Conservation (phyloP, 53 echinoderm and acorn worm genomes). For the Zoroaster sp. region DNA sequence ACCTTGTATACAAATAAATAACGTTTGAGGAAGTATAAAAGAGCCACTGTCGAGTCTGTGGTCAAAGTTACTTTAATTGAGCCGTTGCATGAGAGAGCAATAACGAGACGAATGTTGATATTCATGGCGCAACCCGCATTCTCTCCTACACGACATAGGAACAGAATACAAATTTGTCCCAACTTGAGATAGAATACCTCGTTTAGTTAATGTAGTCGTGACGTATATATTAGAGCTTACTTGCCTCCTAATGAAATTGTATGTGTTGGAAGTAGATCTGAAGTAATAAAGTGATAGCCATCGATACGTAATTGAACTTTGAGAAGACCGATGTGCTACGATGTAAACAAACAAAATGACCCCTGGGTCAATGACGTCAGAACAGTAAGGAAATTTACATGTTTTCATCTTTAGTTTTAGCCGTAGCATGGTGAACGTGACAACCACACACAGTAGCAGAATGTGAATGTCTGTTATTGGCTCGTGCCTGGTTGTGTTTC, state of each 20-base stretch:
- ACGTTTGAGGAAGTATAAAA: not conserved
- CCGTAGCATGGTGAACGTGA: not conserved
- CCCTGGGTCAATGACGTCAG: constrained; percentile 50
- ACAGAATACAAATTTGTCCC: constrained; percentile 28
- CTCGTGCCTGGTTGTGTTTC: not conserved
- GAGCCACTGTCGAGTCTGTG: not conserved
- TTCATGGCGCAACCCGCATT: not conserved
- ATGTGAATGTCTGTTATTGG: not conserved
- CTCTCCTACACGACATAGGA: not conserved
- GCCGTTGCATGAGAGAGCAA: not conserved
- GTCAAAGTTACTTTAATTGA: not conserved
- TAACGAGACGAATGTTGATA: not conserved
- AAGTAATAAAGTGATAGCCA: constrained; percentile 40
- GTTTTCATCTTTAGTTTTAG: not conserved
- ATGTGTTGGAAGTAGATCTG: constrained; percentile 46
- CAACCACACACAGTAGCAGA: not conserved
- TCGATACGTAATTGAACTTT: constrained; percentile 55
- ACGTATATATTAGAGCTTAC: constrained; percentile 42
- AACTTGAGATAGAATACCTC: not conserved
- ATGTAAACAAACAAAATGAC: constrained; percentile 51
- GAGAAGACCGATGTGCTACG: constrained; percentile 17
- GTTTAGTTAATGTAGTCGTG: not conserved
- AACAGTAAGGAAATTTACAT: not conserved
- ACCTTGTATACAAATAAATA: too few relatives aligned
- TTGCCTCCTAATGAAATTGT: constrained; percentile 46